Base-by-base conservation (phyloP, 2,113 vertebrate species). In the Sialia sialis region DNA sequence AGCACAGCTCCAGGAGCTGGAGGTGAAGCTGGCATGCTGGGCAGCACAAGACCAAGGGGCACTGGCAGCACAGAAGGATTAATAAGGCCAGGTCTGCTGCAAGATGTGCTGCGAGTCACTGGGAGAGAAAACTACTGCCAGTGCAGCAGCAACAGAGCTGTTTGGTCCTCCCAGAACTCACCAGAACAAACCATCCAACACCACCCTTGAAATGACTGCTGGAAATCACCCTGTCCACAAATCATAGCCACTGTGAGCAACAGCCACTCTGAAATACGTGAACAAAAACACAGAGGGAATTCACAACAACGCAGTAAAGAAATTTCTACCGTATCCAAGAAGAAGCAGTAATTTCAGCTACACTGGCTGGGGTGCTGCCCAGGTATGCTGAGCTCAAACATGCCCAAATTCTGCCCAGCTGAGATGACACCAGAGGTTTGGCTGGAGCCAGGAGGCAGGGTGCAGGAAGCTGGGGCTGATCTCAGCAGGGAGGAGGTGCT, bases 21-120 rank as follows among this genome's bases (percentile, higher is more conserved):
- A 62, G 77, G 63, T 29, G 66, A 78, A 51, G 26, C 39, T 0
- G 0, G 32, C 5, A 3, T 11, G 39, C 58, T 84, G 44, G 46
- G 43, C 44, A 89, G 64, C 49, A 52, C 68, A 48, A 32, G 14
- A 44, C 29, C 6, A 6, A 4, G 36, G 16, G 48, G n/a, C 55
- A 54, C 25, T 41, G 75, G 34, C 54, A 25, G 51, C 48, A 48
- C 32, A 64, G 46, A 2, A 5, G 29, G 44, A 66, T 54, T 14
- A 30, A 9, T 6, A n/a, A 74, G 54, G 63, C 8, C 82, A 64
- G 26, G 30, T 38, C 26, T 75, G 67, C 76, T 89, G 46, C 21
- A 52, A 52, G 43, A 8, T 4, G 34, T 23, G 48, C 60, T 52
- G 26, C 2, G 1, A 77, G 55, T 29, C 38, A 34, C 62, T 23